Evolutionary conservation across 2,113 vertebrate species (phyloP).

Genomic region (Danionella cerebrum): DNA sequence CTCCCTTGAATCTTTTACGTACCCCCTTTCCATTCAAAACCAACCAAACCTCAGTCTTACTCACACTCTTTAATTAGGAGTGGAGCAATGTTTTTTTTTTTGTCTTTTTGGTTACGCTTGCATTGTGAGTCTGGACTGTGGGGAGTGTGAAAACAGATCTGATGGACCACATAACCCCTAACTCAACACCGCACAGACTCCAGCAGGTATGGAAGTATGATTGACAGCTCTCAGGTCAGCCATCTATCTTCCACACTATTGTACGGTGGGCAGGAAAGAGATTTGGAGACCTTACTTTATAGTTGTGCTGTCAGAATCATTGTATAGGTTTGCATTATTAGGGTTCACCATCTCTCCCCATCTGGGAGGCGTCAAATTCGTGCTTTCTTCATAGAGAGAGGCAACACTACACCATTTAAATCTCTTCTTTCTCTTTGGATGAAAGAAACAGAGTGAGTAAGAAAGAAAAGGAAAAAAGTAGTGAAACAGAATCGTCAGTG

Average conservation of each 20-base stretch:
- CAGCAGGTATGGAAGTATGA: constrained; percentile 65
- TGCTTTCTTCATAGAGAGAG: constrained; percentile 62
- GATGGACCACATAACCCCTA: constrained; percentile 62
- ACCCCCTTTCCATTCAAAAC: constrained; percentile 63
- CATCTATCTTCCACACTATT: constrained; percentile 63
- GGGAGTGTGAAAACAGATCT: constrained; percentile 69
- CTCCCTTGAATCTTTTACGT: constrained; percentile 60
- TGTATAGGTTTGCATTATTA: constrained; percentile 67
- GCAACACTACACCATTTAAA: constrained; percentile 58
- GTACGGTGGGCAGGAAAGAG: constrained; percentile 69
- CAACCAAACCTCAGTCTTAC: constrained; percentile 50
- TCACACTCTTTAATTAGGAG: constrained; percentile 66
- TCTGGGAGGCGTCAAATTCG: constrained; percentile 63
- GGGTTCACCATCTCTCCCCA: constrained; percentile 61
- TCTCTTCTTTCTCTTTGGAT: constrained; percentile 57
- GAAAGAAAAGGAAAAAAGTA: neutral
- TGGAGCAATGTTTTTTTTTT: constrained; percentile 37
- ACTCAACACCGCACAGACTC: constrained; percentile 57
- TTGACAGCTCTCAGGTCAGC: constrained; percentile 71
- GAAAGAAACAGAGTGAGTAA: constrained; percentile 47
- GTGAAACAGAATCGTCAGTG: constrained; percentile 28
- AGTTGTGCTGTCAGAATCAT: constrained; percentile 68
- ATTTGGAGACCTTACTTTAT: constrained; percentile 71
- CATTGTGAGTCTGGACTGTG: constrained; percentile 63
- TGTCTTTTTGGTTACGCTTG: constrained; percentile 56